These are phyloP conservation scores for Sebastes oblongus DNA, from an alignment of 2,797 vertebrate genomes.

Conservation along the genomic window DNA sequence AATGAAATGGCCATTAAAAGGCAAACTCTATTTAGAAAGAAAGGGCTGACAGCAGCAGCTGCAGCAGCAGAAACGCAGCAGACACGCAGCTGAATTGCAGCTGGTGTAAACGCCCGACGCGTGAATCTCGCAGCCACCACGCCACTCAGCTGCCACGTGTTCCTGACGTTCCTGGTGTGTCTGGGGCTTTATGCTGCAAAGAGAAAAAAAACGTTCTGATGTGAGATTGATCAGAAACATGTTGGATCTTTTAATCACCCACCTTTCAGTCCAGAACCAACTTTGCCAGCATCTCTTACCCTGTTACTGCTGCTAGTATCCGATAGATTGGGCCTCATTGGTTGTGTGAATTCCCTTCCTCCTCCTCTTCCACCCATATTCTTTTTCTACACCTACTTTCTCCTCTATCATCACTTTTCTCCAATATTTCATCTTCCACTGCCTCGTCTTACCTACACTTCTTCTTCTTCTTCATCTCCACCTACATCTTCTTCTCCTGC, in stretches of 20 bases:
- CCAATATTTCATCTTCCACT: neutral
- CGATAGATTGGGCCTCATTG: neutral
- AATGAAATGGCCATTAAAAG: no score
- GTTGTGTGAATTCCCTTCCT: neutral
- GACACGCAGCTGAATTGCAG: no score
- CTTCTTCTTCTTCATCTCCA: neutral
- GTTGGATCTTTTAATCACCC: neutral
- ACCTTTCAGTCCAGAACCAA: neutral
- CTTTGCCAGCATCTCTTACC: slow-evolving; percentile 7
- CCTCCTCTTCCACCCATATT: neutral
- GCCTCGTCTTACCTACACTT: neutral
- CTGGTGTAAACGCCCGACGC: no score
- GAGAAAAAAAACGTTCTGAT: no score
- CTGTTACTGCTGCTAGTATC: neutral
- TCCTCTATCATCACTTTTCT: slow-evolving; percentile 10
- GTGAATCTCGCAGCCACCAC: no score
- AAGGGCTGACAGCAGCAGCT: no score
- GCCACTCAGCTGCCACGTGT: no score
- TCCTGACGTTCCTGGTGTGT: no score
- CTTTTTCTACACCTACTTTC: slow-evolving; percentile 1
- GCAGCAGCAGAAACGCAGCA: no score
- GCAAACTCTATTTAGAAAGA: no score
- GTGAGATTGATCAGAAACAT: slow-evolving; percentile 15
- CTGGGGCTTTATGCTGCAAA: no score
- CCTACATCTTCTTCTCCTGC: slow-evolving; percentile 11